These are phyloP conservation scores for Rhorus exstirpatorius DNA, from an alignment of 2,888 invertebrate genomes.

Conservation along the genomic window DNA sequence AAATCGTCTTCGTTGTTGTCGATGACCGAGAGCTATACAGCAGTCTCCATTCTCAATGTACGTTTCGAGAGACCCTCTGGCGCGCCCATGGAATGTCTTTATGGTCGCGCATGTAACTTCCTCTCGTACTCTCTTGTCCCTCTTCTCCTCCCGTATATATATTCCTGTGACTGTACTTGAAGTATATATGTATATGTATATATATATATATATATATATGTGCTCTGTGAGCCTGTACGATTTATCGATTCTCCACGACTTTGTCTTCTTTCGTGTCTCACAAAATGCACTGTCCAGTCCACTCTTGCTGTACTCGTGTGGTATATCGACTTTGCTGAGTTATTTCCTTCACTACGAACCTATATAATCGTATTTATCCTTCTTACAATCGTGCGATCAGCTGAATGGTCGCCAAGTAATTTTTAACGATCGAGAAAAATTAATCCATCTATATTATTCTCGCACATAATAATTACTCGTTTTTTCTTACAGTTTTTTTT, in stretches of 20 bases:
- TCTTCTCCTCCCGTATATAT: neutral
- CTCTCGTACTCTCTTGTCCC: conserved; percentile 8
- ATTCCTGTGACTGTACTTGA: conserved; percentile 42
- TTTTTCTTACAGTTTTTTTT: too few relatives aligned
- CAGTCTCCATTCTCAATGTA: conserved; percentile 58
- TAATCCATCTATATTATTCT: too few relatives aligned
- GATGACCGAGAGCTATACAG: conserved; percentile 52
- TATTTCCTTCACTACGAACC: conserved; percentile 27
- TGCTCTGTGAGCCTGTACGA: conserved; percentile 38
- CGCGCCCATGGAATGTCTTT: conserved; percentile 71
- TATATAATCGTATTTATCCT: conserved; percentile 31
- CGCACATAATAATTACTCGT: too few relatives aligned
- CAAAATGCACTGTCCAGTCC: conserved; percentile 41
- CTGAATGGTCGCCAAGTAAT: neutral
- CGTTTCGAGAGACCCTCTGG: conserved; percentile 53
- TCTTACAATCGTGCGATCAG: too few relatives aligned
- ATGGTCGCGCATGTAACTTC: conserved; percentile 64
- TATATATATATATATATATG: conserved; percentile 15
- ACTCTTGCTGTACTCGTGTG: conserved; percentile 24
- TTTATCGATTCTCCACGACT: conserved; percentile 66
- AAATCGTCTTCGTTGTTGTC: conserved; percentile 46
- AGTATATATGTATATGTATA: neutral
- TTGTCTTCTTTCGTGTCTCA: conserved; percentile 48
- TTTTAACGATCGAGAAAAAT: conserved; percentile 6
- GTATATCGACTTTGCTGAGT: conserved; percentile 52